Evolutionary conservation across 2,113 vertebrate genomes (phyloP), one percentile per base, ranked within the genome.

Genomic region (Microcebus griseorufus): DNA sequence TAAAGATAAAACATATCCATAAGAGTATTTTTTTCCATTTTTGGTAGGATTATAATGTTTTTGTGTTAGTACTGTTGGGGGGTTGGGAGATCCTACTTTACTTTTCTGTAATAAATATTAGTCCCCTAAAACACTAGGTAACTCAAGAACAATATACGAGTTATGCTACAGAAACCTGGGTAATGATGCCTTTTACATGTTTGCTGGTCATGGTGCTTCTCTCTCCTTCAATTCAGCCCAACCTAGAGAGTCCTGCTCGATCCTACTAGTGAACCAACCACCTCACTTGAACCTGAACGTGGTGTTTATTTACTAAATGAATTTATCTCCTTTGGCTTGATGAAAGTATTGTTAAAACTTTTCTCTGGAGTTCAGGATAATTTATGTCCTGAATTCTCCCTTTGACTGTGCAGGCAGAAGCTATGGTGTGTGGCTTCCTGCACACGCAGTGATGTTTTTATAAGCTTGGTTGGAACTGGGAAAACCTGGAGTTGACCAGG

Each of bases 91-190:
- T 17, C 29, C 23, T 69, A 2, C 62, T 76, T 29, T 91, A 5
- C 70, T 96, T 88, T 94, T n/a, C 39, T 62, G 14, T 79, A 39
- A 45, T 14, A 86, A 55, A 32, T 25, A 13, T 39, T 70, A 67
- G 39, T 81, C 45, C 48, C n/a, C 80, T 25, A 22, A 75, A 79
- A 27, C 42, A 32, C 23, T 17, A 42, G 82, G 73, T 55, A 91
- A 76, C 42, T 72, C 51, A 48, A 8, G 27, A 75, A 90, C 27
- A 58, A 29, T 48, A 2, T 22, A 4, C 17, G 5, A 55, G 53
- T 55, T 58, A 22, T 34, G 5, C 39, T 42, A 9, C 20, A 17
- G 64, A 90, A 90, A 29, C 2, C 37, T 23, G 70, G 25, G n/a
- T 84, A 9, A 51, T 64, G 2, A 5, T 25, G 34, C 53, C 7